These are phyloP conservation scores for Limnephilus auricula DNA, from an alignment of 2,888 invertebrate species.

Conservation along the genomic window DNA sequence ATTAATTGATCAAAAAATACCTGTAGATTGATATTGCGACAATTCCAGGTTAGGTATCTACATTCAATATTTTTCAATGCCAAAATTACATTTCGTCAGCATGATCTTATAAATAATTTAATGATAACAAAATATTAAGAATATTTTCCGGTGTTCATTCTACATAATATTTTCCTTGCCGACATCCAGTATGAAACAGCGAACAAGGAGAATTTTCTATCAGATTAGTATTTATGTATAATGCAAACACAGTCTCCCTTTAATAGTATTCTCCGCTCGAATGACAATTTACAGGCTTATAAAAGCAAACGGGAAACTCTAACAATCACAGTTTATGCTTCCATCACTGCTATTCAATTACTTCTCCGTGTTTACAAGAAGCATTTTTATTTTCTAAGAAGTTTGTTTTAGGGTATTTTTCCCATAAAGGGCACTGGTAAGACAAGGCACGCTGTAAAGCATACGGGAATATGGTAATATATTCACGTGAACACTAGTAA, in stretches of 20 bases:
- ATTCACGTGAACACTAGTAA: conserved; percentile 13
- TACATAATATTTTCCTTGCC: background rate
- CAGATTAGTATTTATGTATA: conserved; percentile 10
- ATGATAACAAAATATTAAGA: background rate
- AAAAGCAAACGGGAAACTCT: conserved; percentile 61
- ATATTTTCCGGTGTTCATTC: background rate
- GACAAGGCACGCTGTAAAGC: conserved; percentile 20
- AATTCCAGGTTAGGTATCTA: no score
- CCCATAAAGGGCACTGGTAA: conserved; percentile 11
- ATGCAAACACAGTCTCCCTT: conserved; percentile 57
- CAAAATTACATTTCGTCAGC: background rate
- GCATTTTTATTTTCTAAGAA: conserved; percentile 55
- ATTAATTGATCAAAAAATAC: no score
- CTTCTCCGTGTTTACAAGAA: conserved; percentile 57
- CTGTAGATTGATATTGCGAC: no score
- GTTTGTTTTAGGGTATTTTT: conserved; percentile 49
- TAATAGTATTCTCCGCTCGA: conserved; percentile 50
- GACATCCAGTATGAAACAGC: conserved; percentile 3
- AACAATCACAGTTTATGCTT: conserved; percentile 60
- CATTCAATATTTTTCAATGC: background rate
- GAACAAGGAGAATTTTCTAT: conserved; percentile 22
- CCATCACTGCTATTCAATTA: conserved; percentile 57
- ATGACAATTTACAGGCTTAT: conserved; percentile 63
- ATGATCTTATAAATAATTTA: background rate
- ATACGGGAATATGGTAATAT: conserved; percentile 36